These are phyloP conservation scores for Apis mellifera DNA, from an alignment of 1,140 invertebrate genomes.

Conservation along the genomic window Amel_HAv3.1 CM009933.2:9538001-9538500, in stretches of 20 bases:
- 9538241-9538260: no score
- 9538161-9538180: no score
- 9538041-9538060: not conserved
- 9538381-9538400: slow-evolving; percentile 21
- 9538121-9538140: slow-evolving; percentile 31
- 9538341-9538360: slow-evolving; percentile 30
- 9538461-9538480: not conserved
- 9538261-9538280: no score
- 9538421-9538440: slow-evolving; percentile 2
- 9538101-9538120: slow-evolving; percentile 46
- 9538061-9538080: not conserved
- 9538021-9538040: no score
- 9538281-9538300: no score
- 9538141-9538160: no score
- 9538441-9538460: not conserved
- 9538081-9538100: not conserved
- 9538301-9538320: no score
- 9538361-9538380: slow-evolving; percentile 1
- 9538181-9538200: not conserved
- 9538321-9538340: no score
- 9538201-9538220: not conserved
- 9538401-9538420: not conserved
- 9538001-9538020: not conserved
- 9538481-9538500: slow-evolving; percentile 29
- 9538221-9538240: no score